Evolutionary conservation across 2,797 vertebrate genomes (phyloP), one percentile per base, ranked within the genome.

Genomic region (Xerus rutilus): DNA sequence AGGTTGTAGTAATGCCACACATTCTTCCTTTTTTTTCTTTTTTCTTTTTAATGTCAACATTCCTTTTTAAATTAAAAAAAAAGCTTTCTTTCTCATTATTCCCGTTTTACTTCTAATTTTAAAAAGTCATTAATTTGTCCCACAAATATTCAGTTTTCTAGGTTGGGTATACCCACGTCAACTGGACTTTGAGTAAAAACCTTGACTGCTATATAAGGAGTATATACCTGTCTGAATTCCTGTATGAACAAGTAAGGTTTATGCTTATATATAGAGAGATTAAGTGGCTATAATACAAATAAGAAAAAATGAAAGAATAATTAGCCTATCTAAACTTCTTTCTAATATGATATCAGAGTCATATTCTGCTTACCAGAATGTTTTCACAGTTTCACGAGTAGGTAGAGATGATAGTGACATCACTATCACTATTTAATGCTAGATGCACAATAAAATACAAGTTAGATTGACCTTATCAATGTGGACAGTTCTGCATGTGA

Each of bases 81-180:
- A 78, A 3, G 5, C 4, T 93, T 76, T 70, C 1, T 88, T 74
- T 10, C 35, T 79, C 35, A 74, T 91, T 23, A 43, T n/a, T 43
- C 21, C 3, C 21, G 52, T 59, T 94, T 97, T 85, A 94, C 73
- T 95, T 96, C 49, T 97, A 96, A 95, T 97, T 54, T 39, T 39
- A 39, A 96, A 94, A 47, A 47, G 52, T 96, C 90, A 97, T 97
- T 97, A 97, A 95, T 92, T 97, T 95, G 82, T 94, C 85, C 88
- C 94, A 97, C 78, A 97, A 81, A 97, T 97, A 98, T 96, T 88
- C 94, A 87, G 94, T 86, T 87, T 96, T 95, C 93, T 92, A 98
- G 62, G 78, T 95, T 79, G 23, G 30, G 57, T 20, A 45, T 94
- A 97, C 88, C 39, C 81, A 65, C 74, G 85, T 65, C 81, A 96